Evolutionary conservation across 92 coral and sea anemone species (phyloP).

Genomic region (Micromussa lordhowensis): DNA sequence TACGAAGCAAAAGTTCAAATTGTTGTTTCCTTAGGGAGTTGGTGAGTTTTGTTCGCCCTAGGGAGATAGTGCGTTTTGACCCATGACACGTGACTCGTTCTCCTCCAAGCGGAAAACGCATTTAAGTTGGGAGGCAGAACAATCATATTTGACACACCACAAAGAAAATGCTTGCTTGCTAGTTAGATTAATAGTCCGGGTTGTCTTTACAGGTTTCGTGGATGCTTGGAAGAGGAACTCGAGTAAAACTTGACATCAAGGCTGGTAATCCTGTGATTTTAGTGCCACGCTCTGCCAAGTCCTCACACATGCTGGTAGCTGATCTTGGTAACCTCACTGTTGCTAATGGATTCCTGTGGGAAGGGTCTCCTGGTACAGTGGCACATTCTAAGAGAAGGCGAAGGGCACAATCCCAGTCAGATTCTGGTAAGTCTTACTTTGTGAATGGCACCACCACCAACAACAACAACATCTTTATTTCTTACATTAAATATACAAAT

Average conservation of each 20-base stretch:
- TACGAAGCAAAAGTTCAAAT: too few species aligned
- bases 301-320: constrained; percentile 94
- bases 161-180: too few species aligned
- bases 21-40: too few species aligned
- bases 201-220: constrained; percentile 76
- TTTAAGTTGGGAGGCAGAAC: too few species aligned
- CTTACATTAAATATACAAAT: too few species aligned
- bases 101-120: too few species aligned
- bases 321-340: constrained; percentile 94
- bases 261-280: constrained; percentile 97
- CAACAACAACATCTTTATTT: too few species aligned
- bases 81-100: too few species aligned
- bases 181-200: neutral
- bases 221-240: constrained; percentile 83
- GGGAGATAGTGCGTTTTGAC: too few species aligned
- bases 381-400: constrained; percentile 36
- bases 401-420: constrained; percentile 26
- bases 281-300: constrained; percentile 91
- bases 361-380: constrained; percentile 82
- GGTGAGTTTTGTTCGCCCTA: too few species aligned
- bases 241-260: constrained; percentile 86
- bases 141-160: too few species aligned
- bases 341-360: constrained; percentile 81
- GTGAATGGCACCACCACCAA: neutral
- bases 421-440: constrained; percentile 27